phyloP scores from a whole-genome alignment of 2,888 invertebrate genomes.

The Colostygia pectinataria region DNA sequence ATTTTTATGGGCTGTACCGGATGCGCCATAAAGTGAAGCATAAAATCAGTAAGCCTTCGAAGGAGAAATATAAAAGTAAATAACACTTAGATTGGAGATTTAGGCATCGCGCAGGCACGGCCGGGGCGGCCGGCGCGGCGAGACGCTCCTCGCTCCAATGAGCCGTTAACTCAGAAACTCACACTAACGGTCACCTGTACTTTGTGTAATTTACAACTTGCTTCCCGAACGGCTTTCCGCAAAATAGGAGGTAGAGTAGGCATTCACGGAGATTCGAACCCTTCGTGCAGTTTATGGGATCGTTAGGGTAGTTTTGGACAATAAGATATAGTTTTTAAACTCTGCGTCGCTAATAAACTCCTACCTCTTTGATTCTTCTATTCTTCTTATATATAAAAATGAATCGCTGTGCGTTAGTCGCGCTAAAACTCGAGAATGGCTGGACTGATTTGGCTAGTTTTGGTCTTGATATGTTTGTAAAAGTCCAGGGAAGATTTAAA shows the following conservation, averaged over 20 bases:
- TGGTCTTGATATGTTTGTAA: too few relatives aligned
- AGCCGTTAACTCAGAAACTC: slow-evolving; percentile 48
- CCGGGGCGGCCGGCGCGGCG: not conserved
- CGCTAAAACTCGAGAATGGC: too few relatives aligned
- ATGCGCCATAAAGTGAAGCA: slow-evolving; percentile 74
- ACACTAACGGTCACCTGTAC: slow-evolving; percentile 50
- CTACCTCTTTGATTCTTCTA: too few relatives aligned
- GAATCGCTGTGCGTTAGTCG: too few relatives aligned
- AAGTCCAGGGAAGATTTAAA: too few relatives aligned
- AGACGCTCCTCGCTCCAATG: slow-evolving; percentile 48
- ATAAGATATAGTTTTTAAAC: not conserved
- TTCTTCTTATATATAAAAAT: too few relatives aligned
- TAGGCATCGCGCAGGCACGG: slow-evolving; percentile 51
- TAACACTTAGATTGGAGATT: slow-evolving; percentile 74
- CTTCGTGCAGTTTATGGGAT: slow-evolving; percentile 18
- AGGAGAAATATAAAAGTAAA: slow-evolving; percentile 76
- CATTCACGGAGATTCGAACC: slow-evolving; percentile 16
- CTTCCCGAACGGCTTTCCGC: slow-evolving; percentile 20
- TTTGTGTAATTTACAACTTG: slow-evolving; percentile 43
- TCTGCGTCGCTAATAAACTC: too few relatives aligned
- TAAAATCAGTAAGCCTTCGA: slow-evolving; percentile 75
- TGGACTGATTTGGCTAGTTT: too few relatives aligned
- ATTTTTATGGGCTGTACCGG: slow-evolving; percentile 76
- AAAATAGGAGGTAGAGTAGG: slow-evolving; percentile 10
- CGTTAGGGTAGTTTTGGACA: slow-evolving; percentile 17